These are phyloP conservation scores for Chelmon rostratus DNA, from an alignment of 2,797 vertebrate genomes.

Conservation along the genomic window DNA sequence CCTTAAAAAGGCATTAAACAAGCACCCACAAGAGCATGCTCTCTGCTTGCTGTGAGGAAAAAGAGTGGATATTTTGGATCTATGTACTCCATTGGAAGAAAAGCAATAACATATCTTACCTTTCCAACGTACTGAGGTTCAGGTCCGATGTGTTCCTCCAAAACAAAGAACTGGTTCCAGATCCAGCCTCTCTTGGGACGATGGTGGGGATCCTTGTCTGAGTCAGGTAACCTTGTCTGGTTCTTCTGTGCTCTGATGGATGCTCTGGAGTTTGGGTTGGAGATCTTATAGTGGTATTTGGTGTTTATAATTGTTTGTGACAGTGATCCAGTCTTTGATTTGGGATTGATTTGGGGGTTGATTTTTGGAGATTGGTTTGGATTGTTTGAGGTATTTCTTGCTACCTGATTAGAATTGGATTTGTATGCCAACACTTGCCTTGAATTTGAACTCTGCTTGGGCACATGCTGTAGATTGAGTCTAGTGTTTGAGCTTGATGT, in stretches of 20 bases:
- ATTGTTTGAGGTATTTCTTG: slow-evolving; percentile 7
- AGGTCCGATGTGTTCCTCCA: slow-evolving; percentile 96
- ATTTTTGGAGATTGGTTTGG: slow-evolving; percentile 17
- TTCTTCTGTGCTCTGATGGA: slow-evolving; percentile 87
- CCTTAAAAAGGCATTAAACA: not conserved
- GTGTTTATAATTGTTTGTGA: slow-evolving; percentile 7
- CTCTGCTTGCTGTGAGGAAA: not conserved
- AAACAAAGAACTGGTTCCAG: slow-evolving; percentile 98
- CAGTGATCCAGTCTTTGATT: slow-evolving; percentile 10
- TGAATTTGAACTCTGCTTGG: slow-evolving; percentile 26
- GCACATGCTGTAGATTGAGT: slow-evolving; percentile 1
- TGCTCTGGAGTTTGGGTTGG: slow-evolving; percentile 70
- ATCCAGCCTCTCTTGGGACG: slow-evolving; percentile 95
- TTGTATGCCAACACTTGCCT: slow-evolving; percentile 10
- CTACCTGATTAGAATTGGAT: slow-evolving; percentile 4
- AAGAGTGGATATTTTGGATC: not conserved
- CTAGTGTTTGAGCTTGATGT: slow-evolving; percentile 25
- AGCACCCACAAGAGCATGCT: not conserved
- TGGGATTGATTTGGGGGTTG: slow-evolving; percentile 9
- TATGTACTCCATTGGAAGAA: not conserved
- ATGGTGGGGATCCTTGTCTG: slow-evolving; percentile 91
- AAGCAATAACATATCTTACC: slow-evolving; percentile 78
- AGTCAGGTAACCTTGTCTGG: slow-evolving; percentile 88
- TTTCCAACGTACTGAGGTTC: slow-evolving; percentile 95
- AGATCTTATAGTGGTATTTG: slow-evolving; percentile 7